Evolutionary conservation across 2,888 invertebrate species (phyloP).

Genomic region (Rosalia funebris): DNA sequence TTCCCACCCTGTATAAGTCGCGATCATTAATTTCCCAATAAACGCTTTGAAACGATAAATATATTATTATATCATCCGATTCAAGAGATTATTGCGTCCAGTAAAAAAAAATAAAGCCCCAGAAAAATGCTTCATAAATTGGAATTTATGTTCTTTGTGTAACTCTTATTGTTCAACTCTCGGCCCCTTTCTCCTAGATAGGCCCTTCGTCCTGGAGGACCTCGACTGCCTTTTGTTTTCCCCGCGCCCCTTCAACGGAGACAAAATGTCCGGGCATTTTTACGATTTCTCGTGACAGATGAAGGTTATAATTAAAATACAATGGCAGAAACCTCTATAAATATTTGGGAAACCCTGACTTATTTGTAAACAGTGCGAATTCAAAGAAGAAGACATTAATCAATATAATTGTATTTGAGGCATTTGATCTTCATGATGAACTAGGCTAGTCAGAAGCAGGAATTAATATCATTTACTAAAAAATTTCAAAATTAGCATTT

Average conservation of each 20-base stretch:
- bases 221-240: constrained; percentile 18
- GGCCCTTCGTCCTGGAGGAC: constrained; percentile 19
- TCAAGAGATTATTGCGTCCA: not conserved
- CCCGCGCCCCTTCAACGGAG: constrained; percentile 6
- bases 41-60: too few species aligned
- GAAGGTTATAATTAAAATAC: constrained; percentile 13
- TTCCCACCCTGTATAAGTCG: too few species aligned
- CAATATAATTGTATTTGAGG: too few species aligned
- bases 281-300: constrained; percentile 8
- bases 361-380: too few species aligned
- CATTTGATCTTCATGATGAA: too few species aligned
- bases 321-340: constrained; percentile 11
- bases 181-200: constrained; percentile 21
- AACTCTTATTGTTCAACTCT: constrained; percentile 21
- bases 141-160: constrained; percentile 22
- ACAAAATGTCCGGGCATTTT: constrained; percentile 7
- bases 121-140: constrained; percentile 27
- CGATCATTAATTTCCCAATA: too few species aligned
- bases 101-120: constrained; percentile 13
- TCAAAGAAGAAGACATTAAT: too few species aligned
- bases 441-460: too few species aligned
- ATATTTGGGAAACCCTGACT: constrained; percentile 12
- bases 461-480: too few species aligned
- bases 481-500: too few species aligned
- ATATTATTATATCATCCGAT: not conserved